Percentiles rank a stretch among this genome's conserved stretches.
Conservation (phyloP, 2,888 invertebrate species). For the Pristionchus fissidentatus region DNA sequence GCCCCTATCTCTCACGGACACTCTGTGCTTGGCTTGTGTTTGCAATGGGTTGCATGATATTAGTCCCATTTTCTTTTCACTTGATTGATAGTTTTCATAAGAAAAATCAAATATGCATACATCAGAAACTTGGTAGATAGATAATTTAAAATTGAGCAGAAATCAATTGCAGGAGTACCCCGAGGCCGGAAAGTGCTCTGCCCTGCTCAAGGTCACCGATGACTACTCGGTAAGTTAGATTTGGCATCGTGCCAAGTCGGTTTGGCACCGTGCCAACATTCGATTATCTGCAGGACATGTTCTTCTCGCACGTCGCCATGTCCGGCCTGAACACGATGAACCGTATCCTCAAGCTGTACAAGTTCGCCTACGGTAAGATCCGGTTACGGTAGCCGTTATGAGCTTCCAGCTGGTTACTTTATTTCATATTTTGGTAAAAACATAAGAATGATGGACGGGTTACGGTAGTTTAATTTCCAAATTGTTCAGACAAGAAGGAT, state of each 20-base stretch:
- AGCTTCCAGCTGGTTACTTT: neutral
- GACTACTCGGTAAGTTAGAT: conserved; percentile 58
- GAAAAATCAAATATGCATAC: neutral
- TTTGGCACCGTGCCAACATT: neutral
- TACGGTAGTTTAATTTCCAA: neutral
- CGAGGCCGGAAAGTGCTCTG: conserved; percentile 69
- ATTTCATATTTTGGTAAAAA: neutral
- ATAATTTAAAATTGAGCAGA: too few species aligned
- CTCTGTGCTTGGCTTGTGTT: too few species aligned
- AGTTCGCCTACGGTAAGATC: conserved; percentile 82
- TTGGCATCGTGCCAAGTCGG: neutral
- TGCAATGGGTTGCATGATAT: neutral
- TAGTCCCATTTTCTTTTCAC: too few species aligned
- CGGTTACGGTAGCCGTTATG: too few species aligned
- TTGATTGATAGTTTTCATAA: too few species aligned
- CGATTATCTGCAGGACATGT: conserved; percentile 56
- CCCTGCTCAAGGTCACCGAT: conserved; percentile 69
- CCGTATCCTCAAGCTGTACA: conserved; percentile 76
- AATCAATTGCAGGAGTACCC: conserved; percentile 59
- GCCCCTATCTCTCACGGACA: too few species aligned
- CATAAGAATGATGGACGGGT: neutral
- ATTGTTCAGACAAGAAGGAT: conserved; percentile 72
- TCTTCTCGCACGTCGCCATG: conserved; percentile 74
- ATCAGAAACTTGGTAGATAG: neutral
- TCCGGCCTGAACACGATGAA: conserved; percentile 73